phyloP scores from a whole-genome alignment of 2,888 invertebrate species.

The Baccha elongata region DNA sequence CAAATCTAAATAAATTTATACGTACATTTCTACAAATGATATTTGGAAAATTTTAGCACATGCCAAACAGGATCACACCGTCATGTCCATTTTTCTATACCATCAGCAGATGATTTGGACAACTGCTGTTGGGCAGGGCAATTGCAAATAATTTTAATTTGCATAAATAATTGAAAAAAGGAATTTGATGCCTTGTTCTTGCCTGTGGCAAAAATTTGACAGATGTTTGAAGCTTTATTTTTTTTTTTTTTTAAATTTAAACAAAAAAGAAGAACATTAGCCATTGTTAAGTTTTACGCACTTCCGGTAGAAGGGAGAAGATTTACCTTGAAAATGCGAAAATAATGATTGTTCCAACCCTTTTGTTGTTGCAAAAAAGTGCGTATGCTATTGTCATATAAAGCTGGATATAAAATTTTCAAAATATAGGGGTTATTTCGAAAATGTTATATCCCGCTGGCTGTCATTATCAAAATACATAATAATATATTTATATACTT shows the following conservation, averaged over 20 bases:
- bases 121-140: not conserved
- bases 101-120: conserved; percentile 32
- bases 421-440: no score
- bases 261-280: conserved; percentile 4
- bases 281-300: conserved; percentile 24
- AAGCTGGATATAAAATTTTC: no score
- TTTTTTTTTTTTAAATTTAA: not conserved
- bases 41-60: conserved; percentile 4
- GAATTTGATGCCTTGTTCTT: not conserved
- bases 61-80: conserved; percentile 19
- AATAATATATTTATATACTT: no score
- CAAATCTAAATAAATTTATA: conserved; percentile 2
- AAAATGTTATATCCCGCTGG: not conserved
- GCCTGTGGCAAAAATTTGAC: conserved; percentile 44
- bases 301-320: conserved; percentile 32
- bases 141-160: conserved; percentile 45
- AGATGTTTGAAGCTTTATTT: conserved; percentile 57
- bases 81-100: conserved; percentile 3
- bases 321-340: conserved; percentile 45
- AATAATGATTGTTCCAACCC: conserved; percentile 37
- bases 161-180: conserved; percentile 43
- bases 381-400: conserved; percentile 3
- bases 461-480: no score
- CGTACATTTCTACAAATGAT: not conserved
- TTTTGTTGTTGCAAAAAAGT: conserved; percentile 6